These are phyloP conservation scores for Griposia aprilina DNA, from an alignment of 2,888 invertebrate species.

Conservation along the genomic window DNA sequence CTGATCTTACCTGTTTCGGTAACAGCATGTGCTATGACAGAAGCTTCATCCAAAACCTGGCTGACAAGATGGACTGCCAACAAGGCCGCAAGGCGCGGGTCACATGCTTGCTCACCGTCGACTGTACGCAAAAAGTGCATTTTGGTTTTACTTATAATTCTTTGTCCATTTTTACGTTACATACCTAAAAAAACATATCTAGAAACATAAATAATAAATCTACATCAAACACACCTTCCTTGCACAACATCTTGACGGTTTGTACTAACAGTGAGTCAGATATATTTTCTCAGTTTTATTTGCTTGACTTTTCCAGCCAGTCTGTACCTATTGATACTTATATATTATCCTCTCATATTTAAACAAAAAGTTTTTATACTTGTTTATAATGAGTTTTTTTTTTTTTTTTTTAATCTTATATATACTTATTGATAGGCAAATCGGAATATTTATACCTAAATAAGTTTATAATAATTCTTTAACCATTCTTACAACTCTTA, in stretches of 20 bases:
- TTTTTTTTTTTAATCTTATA: background rate
- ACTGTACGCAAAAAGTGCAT: constrained; percentile 66
- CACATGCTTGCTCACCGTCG: constrained; percentile 69
- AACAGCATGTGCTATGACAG: constrained; percentile 80
- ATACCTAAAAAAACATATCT: constrained; percentile 59
- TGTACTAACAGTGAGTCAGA: constrained; percentile 1
- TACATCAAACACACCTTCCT: constrained; percentile 74
- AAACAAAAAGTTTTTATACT: constrained; percentile 28
- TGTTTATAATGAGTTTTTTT: background rate
- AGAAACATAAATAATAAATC: constrained; percentile 49
- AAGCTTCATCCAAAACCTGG: constrained; percentile 85
- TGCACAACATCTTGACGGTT: constrained; percentile 76
- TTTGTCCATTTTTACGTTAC: constrained; percentile 9
- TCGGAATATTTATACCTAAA: background rate
- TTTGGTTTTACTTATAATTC: constrained; percentile 27
- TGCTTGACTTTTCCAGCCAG: constrained; percentile 5
- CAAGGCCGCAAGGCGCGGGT: constrained; percentile 75
- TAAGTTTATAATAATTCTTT: background rate
- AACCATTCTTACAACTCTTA: background rate
- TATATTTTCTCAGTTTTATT: background rate
- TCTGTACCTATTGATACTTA: too few species aligned
- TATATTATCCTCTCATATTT: background rate
- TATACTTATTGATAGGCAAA: too few species aligned
- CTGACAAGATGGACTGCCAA: constrained; percentile 83
- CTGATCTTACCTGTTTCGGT: constrained; percentile 63